Conservation (phyloP, 2,797 vertebrate species). For the Typhlichthys eigenmanni region DNA sequence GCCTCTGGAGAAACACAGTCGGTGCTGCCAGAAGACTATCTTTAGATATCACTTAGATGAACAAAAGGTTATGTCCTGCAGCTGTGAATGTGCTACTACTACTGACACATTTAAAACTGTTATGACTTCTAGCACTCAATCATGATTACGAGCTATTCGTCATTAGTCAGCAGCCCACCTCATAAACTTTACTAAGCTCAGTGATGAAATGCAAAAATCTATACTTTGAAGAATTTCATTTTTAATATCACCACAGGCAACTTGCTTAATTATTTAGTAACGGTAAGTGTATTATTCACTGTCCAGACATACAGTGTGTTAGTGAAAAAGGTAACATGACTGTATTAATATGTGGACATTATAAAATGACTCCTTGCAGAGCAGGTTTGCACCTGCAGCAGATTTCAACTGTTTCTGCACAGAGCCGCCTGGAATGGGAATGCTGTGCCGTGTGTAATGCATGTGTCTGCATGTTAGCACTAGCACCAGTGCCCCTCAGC, state of each 20-base stretch:
- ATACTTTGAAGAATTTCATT: not conserved
- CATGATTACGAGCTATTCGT: constrained; percentile 22
- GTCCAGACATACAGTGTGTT: constrained; percentile 1
- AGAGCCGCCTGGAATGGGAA: constrained; percentile 67
- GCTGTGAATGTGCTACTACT: constrained; percentile 67
- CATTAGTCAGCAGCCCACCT: constrained; percentile 46
- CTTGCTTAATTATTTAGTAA: constrained; percentile 40
- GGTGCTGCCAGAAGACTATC: constrained; percentile 64
- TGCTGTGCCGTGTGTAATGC: constrained; percentile 49
- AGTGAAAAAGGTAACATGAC: constrained; percentile 24
- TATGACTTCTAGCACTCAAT: constrained; percentile 38
- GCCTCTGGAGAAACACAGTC: constrained; percentile 56
- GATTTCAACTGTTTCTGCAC: constrained; percentile 47
- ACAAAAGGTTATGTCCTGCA: constrained; percentile 69
- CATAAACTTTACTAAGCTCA: constrained; percentile 32
- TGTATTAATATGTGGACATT: constrained; percentile 8
- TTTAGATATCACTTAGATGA: constrained; percentile 70
- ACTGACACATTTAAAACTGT: constrained; percentile 56
- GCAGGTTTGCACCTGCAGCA: constrained; percentile 43
- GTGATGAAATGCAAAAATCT: not conserved
- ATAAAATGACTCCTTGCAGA: constrained; percentile 25
- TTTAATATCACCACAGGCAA: constrained; percentile 33
- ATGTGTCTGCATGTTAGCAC: constrained; percentile 40
- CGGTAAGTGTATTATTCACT: constrained; percentile 6
- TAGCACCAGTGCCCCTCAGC: constrained; percentile 40